These are phyloP conservation scores for Nomia melanderi DNA, from an alignment of 1,140 invertebrate genomes.

Conservation along the genomic window DNA sequence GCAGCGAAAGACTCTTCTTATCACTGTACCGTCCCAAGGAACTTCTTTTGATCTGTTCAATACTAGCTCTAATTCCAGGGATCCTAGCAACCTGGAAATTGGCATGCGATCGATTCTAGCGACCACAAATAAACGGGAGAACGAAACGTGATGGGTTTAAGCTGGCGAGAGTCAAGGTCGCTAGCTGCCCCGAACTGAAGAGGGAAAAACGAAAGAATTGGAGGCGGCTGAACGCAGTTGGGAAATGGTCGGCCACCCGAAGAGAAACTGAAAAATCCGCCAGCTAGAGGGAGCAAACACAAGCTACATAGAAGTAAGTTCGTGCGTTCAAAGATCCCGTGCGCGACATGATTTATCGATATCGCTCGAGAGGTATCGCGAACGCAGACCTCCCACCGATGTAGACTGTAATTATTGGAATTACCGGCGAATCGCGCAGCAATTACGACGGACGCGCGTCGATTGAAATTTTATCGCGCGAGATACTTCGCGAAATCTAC, in stretches of 20 bases:
- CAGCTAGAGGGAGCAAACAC: too few species aligned
- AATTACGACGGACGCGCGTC: slow-evolving; percentile 21
- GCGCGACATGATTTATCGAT: slow-evolving; percentile 45
- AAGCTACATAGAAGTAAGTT: slow-evolving; percentile 22
- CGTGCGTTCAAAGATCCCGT: slow-evolving; percentile 17
- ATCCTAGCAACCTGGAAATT: too few species aligned
- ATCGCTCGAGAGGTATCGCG: slow-evolving; percentile 16
- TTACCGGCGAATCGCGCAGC: slow-evolving; percentile 22
- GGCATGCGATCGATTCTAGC: slow-evolving; percentile 37
- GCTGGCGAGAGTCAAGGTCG: slow-evolving; percentile 52
- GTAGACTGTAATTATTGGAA: slow-evolving; percentile 36
- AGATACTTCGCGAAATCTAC: not conserved
- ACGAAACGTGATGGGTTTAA: not conserved
- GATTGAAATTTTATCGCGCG: slow-evolving; percentile 11
- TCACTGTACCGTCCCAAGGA: too few species aligned
- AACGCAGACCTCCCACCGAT: slow-evolving; percentile 23
- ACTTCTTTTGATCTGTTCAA: too few species aligned
- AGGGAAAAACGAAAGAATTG: too few species aligned
- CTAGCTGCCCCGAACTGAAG: too few species aligned
- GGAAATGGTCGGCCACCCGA: not conserved
- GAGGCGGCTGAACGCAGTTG: too few species aligned
- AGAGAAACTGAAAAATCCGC: slow-evolving; percentile 11
- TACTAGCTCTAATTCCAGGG: too few species aligned
- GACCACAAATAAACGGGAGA: slow-evolving; percentile 31
- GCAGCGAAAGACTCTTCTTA: too few species aligned